phyloP scores from a whole-genome alignment of 92 coral and sea anemone genomes.

The Palythoa heliodiscus region DNA sequence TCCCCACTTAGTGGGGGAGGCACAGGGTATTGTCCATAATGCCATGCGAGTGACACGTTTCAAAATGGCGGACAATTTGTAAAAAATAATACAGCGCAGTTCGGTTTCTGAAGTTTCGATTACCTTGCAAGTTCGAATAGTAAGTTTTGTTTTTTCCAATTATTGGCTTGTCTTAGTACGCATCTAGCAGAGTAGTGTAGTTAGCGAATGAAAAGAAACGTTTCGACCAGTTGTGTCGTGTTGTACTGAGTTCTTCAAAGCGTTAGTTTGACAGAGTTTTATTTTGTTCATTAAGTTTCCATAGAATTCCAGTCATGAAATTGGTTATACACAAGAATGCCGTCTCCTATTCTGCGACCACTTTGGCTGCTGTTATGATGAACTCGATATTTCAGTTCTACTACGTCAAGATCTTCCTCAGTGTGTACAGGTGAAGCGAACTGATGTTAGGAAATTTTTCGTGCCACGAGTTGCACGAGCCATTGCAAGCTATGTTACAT shows the following conservation, averaged over 20 bases:
- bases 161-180: background rate
- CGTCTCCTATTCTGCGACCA: constrained; percentile 82
- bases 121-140: background rate
- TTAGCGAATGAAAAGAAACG: too few species aligned
- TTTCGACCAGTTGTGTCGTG: too few species aligned
- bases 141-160: background rate
- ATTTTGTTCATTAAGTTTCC: background rate
- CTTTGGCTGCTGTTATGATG: constrained; percentile 85
- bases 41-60: constrained; percentile 24
- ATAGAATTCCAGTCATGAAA: background rate
- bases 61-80: constrained; percentile 33
- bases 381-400: constrained; percentile 88
- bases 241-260: too few species aligned
- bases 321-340: constrained; percentile 73
- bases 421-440: constrained; percentile 86
- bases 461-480: too few species aligned
- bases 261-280: background rate
- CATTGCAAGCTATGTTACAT: too few species aligned
- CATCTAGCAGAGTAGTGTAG: too few species aligned
- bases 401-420: constrained; percentile 90
- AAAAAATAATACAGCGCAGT: background rate
- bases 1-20: too few species aligned
- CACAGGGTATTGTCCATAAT: background rate
- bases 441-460: too few species aligned
- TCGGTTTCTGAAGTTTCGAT: too few species aligned